phyloP scores from a whole-genome alignment of 2,888 invertebrate genomes.

The Melieria picta region DNA sequence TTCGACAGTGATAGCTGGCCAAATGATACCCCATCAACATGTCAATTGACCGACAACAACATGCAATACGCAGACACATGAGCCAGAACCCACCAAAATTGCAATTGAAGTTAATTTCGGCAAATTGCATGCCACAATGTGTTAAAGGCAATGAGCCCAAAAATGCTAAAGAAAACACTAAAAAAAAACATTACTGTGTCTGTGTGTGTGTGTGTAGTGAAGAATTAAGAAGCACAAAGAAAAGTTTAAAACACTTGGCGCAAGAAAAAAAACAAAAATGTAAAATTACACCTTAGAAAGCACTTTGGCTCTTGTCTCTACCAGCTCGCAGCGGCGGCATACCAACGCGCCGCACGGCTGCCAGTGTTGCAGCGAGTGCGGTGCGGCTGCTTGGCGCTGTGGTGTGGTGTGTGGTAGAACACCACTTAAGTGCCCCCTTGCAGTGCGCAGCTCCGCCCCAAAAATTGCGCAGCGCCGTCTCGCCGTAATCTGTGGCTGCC shows the following conservation, averaged over 20 bases:
- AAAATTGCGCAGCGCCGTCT: constrained; percentile 12
- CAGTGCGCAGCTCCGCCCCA: constrained; percentile 24
- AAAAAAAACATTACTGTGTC: not conserved
- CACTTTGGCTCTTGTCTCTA: constrained; percentile 7
- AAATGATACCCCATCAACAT: constrained; percentile 47
- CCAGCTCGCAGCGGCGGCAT: constrained; percentile 12
- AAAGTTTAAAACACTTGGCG: not conserved
- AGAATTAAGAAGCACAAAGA: constrained; percentile 2
- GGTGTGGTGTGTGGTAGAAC: constrained; percentile 19
- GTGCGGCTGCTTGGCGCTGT: constrained; percentile 10
- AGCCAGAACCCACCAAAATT: constrained; percentile 48
- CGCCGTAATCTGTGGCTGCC: not conserved
- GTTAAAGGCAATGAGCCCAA: constrained; percentile 60
- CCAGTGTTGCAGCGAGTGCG: constrained; percentile 9
- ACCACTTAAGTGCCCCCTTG: constrained; percentile 25
- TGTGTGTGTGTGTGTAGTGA: not conserved
- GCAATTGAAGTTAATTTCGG: constrained; percentile 65
- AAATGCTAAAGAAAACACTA: not conserved
- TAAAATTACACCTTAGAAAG: constrained; percentile 42
- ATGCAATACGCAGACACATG: constrained; percentile 6
- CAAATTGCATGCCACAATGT: constrained; percentile 66
- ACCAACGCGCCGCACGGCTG: not conserved
- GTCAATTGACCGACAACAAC: constrained; percentile 44
- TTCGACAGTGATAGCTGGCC: constrained; percentile 6
- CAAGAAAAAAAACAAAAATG: constrained; percentile 31